Conservation (phyloP, 35 echinoderm and acorn worm genomes). For the Apostichopus parvimensis region DNA sequence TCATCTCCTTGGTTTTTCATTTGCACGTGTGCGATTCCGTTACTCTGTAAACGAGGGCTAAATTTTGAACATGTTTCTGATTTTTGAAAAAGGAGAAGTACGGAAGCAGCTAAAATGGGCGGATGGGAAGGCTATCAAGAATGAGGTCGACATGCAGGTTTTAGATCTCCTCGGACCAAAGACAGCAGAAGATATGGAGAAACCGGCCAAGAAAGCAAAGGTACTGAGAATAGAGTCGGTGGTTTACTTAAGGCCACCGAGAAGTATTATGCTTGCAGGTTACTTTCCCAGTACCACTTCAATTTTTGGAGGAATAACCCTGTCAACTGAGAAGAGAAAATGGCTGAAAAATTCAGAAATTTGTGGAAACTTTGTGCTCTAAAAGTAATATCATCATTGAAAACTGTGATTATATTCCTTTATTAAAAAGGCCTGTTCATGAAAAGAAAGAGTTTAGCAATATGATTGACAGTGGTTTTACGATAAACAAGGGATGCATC, state of each 20-base stretch:
- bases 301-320: no score
- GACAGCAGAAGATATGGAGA: constrained; percentile 87
- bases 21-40: not conserved
- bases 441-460: no score
- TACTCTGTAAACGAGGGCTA: not conserved
- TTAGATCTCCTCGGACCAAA: constrained; percentile 93
- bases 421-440: no score
- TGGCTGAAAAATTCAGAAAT: not conserved
- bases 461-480: no score
- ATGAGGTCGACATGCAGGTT: constrained; percentile 95
- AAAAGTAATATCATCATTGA: no score
- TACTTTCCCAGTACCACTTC: no score
- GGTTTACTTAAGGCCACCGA: not conserved
- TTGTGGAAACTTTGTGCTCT: no score
- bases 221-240: not conserved
- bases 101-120: constrained; percentile 94
- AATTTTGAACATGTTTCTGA: not conserved
- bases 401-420: no score
- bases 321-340: no score
- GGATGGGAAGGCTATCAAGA: constrained; percentile 94
- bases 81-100: constrained; percentile 72
- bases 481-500: no score
- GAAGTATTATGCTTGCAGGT: no score
- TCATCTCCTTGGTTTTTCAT: no score
- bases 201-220: constrained; percentile 76